Percentiles rank a stretch among this genome's conserved stretches.
These are phyloP conservation scores for Epirrhoe alternata DNA, from an alignment of 2,888 invertebrate species.

Conservation along the genomic window DNA sequence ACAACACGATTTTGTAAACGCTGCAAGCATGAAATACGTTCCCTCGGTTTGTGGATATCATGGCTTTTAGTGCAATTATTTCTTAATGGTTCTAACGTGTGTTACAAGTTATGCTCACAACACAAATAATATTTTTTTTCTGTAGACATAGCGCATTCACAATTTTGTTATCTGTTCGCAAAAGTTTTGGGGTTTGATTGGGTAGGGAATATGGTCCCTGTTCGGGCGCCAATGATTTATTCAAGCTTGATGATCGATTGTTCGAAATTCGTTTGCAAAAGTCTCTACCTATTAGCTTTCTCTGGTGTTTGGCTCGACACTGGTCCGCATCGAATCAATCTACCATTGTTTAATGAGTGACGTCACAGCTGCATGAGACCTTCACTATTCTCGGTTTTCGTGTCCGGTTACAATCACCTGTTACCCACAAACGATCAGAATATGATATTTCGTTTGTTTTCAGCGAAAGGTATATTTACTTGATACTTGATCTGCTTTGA, in stretches of 20 bases:
- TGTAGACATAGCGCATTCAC: background rate
- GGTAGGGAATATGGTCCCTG: conserved; percentile 11
- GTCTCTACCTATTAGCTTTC: conserved; percentile 59
- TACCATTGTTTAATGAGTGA: conserved; percentile 67
- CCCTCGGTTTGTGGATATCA: conserved; percentile 50
- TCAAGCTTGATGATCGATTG: conserved; percentile 41
- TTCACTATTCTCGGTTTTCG: conserved; percentile 50
- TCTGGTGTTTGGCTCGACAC: conserved; percentile 51
- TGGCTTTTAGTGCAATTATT: conserved; percentile 54
- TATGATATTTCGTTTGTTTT: conserved; percentile 27
- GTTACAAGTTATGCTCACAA: conserved; percentile 43
- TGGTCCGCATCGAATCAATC: conserved; percentile 60
- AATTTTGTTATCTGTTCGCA: conserved; percentile 1
- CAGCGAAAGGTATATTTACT: background rate
- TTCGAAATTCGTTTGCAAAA: conserved; percentile 47
- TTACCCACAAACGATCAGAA: conserved; percentile 44
- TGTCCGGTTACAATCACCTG: conserved; percentile 53
- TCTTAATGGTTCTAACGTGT: conserved; percentile 46
- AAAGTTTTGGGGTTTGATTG: conserved; percentile 11
- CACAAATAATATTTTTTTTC: conserved; percentile 25
- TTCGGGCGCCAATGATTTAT: conserved; percentile 27
- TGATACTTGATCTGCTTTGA: conserved; percentile 17
- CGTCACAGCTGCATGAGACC: conserved; percentile 60
- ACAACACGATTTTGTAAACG: conserved; percentile 58
- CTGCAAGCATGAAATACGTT: conserved; percentile 54